Conservation (phyloP, 2,113 vertebrate species). For the Laticauda colubrina region DNA sequence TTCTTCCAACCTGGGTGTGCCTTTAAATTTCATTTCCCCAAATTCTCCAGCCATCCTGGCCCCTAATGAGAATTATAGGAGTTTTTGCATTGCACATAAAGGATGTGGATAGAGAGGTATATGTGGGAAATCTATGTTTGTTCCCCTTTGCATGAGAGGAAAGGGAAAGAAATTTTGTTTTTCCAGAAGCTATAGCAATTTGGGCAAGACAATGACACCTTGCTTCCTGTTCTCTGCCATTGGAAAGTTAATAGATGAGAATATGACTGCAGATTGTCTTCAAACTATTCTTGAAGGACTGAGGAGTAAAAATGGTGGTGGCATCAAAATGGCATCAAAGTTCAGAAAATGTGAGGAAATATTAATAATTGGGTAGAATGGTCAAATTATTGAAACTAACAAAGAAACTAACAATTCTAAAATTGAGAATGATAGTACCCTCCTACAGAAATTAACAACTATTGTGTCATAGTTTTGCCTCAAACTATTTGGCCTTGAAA, state of each 20-base stretch:
- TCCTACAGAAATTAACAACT: background rate
- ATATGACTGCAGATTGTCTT: background rate
- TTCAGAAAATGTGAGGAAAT: background rate
- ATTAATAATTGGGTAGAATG: background rate
- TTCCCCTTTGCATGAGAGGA: background rate
- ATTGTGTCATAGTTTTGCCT: background rate
- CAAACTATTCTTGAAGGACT: background rate
- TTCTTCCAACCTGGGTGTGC: background rate
- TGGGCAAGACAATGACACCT: background rate
- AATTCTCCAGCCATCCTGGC: background rate
- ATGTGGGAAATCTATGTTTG: background rate
- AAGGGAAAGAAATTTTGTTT: background rate
- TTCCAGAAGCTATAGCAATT: background rate
- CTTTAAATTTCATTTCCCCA: background rate
- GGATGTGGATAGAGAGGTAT: background rate
- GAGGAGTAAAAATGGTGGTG: slow-evolving; percentile 22
- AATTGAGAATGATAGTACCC: slow-evolving; percentile 33
- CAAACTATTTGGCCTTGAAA: background rate
- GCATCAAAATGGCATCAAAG: background rate
- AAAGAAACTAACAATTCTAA: slow-evolving; percentile 27
- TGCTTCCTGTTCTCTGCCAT: background rate
- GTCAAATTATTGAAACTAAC: slow-evolving; percentile 13
- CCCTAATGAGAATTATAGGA: background rate
- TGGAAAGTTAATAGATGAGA: background rate
- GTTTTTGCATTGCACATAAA: background rate